Conservation (phyloP, 2,113 vertebrate genomes). For the Lonchura striata region DNA sequence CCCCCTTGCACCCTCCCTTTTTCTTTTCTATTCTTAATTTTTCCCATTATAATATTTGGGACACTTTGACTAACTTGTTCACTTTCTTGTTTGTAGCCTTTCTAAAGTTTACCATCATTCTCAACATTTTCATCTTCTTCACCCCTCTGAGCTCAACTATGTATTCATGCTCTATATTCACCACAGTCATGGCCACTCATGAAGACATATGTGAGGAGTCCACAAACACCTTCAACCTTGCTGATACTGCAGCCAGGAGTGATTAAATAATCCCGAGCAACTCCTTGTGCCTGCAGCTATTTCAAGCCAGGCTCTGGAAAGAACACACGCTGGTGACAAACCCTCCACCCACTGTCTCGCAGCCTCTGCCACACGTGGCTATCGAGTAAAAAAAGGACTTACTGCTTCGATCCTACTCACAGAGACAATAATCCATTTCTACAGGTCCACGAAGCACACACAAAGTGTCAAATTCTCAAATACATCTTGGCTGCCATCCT, state of each 20-base stretch:
- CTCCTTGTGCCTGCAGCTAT: background rate
- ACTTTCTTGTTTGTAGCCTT: background rate
- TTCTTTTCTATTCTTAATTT: background rate
- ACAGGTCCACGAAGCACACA: background rate
- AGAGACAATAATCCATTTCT: background rate
- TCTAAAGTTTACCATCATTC: background rate
- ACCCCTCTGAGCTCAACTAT: background rate
- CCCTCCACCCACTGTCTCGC: background rate
- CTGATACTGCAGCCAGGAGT: background rate
- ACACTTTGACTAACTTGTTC: background rate
- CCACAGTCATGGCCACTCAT: background rate
- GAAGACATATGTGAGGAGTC: accelerated
- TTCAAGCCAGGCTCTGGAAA: background rate
- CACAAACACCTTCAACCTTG: background rate
- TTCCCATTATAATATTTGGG: background rate
- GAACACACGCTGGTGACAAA: accelerated
- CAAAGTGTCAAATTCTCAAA: background rate
- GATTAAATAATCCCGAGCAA: background rate
- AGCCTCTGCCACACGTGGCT: accelerated
- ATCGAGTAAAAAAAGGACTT: background rate
- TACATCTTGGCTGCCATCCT: background rate
- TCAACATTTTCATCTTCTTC: background rate
- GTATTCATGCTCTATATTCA: accelerated
- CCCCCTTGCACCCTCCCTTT: background rate
- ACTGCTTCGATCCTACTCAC: background rate